These are phyloP conservation scores for Rhinolophus sinicus DNA, from an alignment of 2,113 vertebrate genomes.

Conservation along the genomic window DNA sequence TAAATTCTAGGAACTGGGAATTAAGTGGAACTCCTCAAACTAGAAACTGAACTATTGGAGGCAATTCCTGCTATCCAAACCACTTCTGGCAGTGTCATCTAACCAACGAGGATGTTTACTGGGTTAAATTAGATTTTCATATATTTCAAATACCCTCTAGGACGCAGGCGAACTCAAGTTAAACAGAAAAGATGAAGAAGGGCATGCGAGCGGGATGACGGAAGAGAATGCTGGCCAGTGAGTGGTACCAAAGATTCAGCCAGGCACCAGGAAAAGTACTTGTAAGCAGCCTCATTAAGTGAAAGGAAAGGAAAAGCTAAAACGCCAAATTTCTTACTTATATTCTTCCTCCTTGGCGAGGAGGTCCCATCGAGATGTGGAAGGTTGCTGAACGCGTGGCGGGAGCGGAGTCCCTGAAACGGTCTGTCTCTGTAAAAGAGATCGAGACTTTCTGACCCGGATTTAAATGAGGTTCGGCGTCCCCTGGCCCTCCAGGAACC, in stretches of 20 bases:
- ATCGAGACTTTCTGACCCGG: not conserved
- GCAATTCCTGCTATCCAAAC: not conserved
- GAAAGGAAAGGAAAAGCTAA: not conserved
- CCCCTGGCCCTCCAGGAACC: not conserved
- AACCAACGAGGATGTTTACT: not conserved
- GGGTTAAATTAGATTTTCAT: not conserved
- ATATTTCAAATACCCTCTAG: not conserved
- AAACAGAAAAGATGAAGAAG: not conserved
- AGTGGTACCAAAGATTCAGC: not conserved
- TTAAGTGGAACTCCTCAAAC: not conserved
- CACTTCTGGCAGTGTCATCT: not conserved
- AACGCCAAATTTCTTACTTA: constrained; percentile 86
- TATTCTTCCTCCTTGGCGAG: constrained; percentile 90
- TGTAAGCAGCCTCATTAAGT: not conserved
- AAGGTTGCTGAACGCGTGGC: not conserved
- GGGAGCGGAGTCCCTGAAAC: not conserved
- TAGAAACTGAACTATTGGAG: not conserved
- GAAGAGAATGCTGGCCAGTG: not conserved
- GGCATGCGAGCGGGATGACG: not conserved
- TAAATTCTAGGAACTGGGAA: not conserved
- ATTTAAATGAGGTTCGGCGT: fast-evolving
- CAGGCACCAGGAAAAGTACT: not conserved
- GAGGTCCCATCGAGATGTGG: constrained; percentile 69
- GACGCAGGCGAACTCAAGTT: not conserved
- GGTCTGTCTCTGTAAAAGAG: constrained; percentile 59